Base-by-base conservation (phyloP, 2,888 invertebrate species). In the Eristalinus aeneus region DNA sequence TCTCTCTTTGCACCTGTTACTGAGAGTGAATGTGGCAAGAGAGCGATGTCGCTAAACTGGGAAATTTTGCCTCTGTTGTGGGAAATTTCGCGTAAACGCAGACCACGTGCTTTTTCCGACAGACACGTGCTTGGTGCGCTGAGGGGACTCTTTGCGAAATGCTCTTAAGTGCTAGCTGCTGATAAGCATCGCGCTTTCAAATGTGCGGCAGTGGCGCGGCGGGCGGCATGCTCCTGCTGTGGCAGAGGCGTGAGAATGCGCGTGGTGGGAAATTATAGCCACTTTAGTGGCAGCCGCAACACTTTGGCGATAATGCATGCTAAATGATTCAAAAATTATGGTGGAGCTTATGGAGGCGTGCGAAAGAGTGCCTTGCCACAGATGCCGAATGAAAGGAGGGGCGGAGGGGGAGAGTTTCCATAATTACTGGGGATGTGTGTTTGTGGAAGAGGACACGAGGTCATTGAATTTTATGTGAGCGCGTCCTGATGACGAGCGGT, bases 1-100 rank as follows among this genome's bases (percentile, higher is more conserved):
- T 16, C 20, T 54, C 75, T 75, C 67, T 34, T 12, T 73, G 64
- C 78, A 84, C 64, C 64, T 32, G 79, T 79, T 79, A 60, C 69
- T 53, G 60, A 53, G 58, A 60, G 54, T 10, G 72, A 68, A 32
- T n/a, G 27, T 1, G 23, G 23, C 10, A 58, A 64, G 71, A 64
- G 69, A 69, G 27, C 20, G 11, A 20, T 20, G 2, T 3, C 6
- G 27, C 0, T n/a, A 39, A 68, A 76, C 22, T 46, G 75, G 75
- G 75, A 68, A 68, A 34, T 58, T 20, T 20, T 9, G 1, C 32
- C 31, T 20, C 11, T 76, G 75, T 76, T 76, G 39, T 53, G 75
- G 75, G 75, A 68, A 32, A 68, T 76, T 76, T 76, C 16, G 39
- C 46, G 46, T 16, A 6, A 16, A 36, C 4, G 12, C 31, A 4